These are phyloP conservation scores for Gavialis gangeticus DNA, from an alignment of 2,113 vertebrate species.

Conservation along the genomic window DNA sequence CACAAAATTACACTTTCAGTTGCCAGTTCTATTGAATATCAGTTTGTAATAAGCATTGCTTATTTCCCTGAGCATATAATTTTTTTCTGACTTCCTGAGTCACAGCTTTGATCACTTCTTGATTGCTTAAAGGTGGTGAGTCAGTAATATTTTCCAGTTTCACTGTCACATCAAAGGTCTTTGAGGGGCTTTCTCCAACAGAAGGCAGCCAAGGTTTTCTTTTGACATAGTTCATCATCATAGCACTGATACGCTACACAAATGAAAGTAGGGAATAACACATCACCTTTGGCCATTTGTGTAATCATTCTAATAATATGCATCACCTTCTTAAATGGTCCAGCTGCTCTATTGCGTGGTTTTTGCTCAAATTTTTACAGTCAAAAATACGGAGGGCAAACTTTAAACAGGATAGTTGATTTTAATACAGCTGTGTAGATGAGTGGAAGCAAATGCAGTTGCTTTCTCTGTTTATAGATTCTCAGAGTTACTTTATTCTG, in stretches of 20 bases:
- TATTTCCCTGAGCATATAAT: slow-evolving; percentile 68
- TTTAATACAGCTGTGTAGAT: slow-evolving; percentile 23
- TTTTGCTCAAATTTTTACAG: slow-evolving; percentile 15
- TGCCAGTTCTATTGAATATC: slow-evolving; percentile 55
- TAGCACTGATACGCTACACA: slow-evolving; percentile 34
- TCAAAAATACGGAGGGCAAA: slow-evolving; percentile 45
- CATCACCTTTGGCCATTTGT: slow-evolving; percentile 56
- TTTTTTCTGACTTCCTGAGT: slow-evolving; percentile 60
- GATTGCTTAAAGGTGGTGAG: slow-evolving; percentile 74
- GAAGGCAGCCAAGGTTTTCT: slow-evolving; percentile 64
- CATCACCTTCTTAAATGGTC: slow-evolving; percentile 51
- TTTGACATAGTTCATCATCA: slow-evolving; percentile 65
- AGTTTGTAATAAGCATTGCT: slow-evolving; percentile 55
- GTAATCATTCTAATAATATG: slow-evolving; percentile 68
- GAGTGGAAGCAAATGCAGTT: slow-evolving; percentile 16
- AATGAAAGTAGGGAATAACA: slow-evolving; percentile 51
- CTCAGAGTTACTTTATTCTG: slow-evolving; percentile 44
- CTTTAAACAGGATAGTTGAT: neutral
- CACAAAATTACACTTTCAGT: slow-evolving; percentile 51
- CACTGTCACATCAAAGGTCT: slow-evolving; percentile 58
- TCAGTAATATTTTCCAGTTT: slow-evolving; percentile 68
- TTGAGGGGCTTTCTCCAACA: slow-evolving; percentile 54
- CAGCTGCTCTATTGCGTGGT: slow-evolving; percentile 15
- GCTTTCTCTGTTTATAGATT: slow-evolving; percentile 32
- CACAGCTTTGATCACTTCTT: slow-evolving; percentile 64